Evolutionary conservation across 2,113 vertebrate genomes (phyloP).

Genomic region (Oxygymnocypris stewartii): DNA sequence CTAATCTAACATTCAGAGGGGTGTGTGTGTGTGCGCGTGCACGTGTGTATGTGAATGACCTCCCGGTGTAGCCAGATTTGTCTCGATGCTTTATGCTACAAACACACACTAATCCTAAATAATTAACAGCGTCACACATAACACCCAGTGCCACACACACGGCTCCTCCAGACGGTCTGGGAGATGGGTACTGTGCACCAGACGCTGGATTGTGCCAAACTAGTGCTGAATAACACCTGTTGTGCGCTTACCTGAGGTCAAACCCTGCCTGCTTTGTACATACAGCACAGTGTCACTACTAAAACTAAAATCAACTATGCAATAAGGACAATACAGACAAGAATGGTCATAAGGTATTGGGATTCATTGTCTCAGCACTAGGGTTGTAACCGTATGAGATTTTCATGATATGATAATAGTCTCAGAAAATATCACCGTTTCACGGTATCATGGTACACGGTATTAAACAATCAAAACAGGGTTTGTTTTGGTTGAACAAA

Average conservation of each 20-base stretch:
- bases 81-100: slow-evolving; percentile 27
- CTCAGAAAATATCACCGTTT: no score
- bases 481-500: no score
- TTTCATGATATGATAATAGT: no score
- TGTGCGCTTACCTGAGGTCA: slow-evolving; percentile 30
- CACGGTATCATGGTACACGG: no score
- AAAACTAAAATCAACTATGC: background rate
- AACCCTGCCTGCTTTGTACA: background rate
- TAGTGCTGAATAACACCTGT: background rate
- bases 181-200: slow-evolving; percentile 7
- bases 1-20: slow-evolving; percentile 15
- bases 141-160: background rate
- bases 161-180: slow-evolving; percentile 11
- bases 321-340: background rate
- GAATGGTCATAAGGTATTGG: background rate
- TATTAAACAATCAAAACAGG: no score
- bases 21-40: background rate
- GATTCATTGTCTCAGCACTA: background rate
- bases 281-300: background rate
- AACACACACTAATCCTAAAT: slow-evolving; percentile 36
- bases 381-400: no score
- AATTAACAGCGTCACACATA: slow-evolving; percentile 19
- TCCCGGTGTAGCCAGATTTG: slow-evolving; percentile 20
- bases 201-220: slow-evolving; percentile 22
- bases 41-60: background rate